A percentile compares a stretch with the other conserved stretches of the same genome.
These are phyloP conservation scores for Temnothorax unifasciatus DNA, from an alignment of 2,888 invertebrate genomes.

Conservation along the genomic window DNA sequence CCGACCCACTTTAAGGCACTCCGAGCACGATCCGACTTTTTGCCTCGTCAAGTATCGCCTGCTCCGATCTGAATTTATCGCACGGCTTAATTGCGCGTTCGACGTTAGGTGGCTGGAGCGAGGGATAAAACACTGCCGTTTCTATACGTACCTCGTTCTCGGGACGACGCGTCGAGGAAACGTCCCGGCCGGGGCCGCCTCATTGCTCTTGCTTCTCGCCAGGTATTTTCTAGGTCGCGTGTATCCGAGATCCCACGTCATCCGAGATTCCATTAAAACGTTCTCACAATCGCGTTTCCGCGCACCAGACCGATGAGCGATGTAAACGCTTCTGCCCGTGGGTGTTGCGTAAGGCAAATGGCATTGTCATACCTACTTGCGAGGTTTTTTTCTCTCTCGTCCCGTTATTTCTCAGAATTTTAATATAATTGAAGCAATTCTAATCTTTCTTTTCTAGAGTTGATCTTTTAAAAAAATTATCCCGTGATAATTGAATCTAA, in stretches of 20 bases:
- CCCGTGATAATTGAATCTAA: background rate
- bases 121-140: constrained; percentile 59
- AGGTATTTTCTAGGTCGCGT: constrained; percentile 71
- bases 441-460: background rate
- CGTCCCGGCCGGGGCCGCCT: constrained; percentile 24
- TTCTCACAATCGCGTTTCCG: constrained; percentile 45
- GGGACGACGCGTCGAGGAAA: constrained; percentile 41
- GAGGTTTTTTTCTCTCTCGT: background rate
- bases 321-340: background rate
- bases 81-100: constrained; percentile 73
- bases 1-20: constrained; percentile 72
- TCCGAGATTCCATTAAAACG: constrained; percentile 39
- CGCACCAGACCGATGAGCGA: constrained; percentile 20
- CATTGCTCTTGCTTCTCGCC: constrained; percentile 66
- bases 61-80: constrained; percentile 71
- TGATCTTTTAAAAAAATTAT: background rate
- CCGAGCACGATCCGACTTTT: constrained; percentile 66
- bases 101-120: constrained; percentile 62
- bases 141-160: background rate
- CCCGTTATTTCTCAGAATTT: constrained; percentile 11
- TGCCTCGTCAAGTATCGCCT: constrained; percentile 68
- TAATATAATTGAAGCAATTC: background rate
- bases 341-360: constrained; percentile 2
- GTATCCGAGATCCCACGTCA: constrained; percentile 52
- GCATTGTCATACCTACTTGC: background rate